Conservation (phyloP, 2,888 invertebrate genomes). For the Lithophane semibrunnea region DNA sequence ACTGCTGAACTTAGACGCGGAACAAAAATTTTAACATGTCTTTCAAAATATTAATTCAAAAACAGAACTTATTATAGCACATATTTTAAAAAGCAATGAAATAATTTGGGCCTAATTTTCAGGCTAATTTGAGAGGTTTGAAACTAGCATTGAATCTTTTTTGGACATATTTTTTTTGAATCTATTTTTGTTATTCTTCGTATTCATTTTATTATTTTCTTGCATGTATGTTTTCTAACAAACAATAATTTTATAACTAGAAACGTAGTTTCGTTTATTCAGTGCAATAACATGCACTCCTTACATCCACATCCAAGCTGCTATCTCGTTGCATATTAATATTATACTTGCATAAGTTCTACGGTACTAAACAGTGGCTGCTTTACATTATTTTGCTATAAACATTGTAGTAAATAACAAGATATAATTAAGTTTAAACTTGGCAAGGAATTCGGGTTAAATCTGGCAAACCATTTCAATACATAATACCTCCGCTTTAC, state of each 20-base stretch:
- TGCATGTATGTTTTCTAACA: neutral
- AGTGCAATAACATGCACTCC: neutral
- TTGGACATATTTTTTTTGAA: neutral
- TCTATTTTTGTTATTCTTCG: neutral
- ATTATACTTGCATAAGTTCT: neutral
- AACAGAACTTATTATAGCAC: no score
- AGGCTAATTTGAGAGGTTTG: neutral
- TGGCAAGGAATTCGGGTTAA: neutral
- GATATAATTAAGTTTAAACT: neutral
- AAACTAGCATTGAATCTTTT: neutral
- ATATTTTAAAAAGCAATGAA: neutral
- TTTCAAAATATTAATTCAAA: neutral
- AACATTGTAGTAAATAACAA: neutral
- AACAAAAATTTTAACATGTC: neutral
- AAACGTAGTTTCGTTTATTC: conserved; percentile 2
- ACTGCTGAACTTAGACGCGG: neutral
- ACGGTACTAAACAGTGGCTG: neutral
- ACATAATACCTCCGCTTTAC: neutral
- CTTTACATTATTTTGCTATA: neutral
- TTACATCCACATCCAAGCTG: neutral
- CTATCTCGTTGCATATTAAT: neutral
- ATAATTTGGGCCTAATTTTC: neutral
- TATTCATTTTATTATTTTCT: neutral
- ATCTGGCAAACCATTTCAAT: neutral
- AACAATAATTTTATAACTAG: neutral